Conservation (phyloP, 2,113 vertebrate genomes). For the Pionites leucogaster region DNA sequence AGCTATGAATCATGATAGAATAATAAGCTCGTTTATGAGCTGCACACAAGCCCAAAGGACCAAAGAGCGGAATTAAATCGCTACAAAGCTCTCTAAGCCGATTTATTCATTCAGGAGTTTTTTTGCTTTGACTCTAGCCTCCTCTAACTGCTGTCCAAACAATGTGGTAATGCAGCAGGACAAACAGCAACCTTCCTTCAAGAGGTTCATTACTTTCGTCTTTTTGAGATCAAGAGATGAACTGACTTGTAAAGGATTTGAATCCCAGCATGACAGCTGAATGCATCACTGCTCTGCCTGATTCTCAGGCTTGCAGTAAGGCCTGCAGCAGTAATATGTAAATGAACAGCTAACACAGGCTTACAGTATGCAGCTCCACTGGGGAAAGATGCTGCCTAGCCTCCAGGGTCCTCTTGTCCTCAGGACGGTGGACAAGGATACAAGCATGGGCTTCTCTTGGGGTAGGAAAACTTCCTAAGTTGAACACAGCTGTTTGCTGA, state of each 20-base stretch:
- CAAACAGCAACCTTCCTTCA: slow-evolving; percentile 8
- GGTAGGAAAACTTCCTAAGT: not conserved
- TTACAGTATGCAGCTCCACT: not conserved
- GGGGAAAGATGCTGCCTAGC: not conserved
- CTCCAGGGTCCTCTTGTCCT: not conserved
- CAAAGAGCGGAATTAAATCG: slow-evolving; percentile 53
- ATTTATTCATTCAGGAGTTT: slow-evolving; percentile 49
- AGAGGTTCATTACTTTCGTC: slow-evolving; percentile 4
- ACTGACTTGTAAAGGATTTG: not conserved
- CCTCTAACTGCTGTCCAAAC: not conserved
- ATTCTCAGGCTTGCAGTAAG: not conserved
- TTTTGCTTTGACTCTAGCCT: slow-evolving; percentile 22
- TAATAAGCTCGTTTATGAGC: slow-evolving; percentile 64
- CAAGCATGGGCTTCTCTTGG: not conserved
- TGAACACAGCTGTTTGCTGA: not conserved
- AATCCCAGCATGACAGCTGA: not conserved
- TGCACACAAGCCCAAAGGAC: slow-evolving; percentile 43
- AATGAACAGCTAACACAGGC: not conserved
- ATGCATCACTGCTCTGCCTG: not conserved
- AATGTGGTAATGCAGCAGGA: not conserved
- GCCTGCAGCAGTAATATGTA: not conserved
- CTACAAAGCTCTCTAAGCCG: slow-evolving; percentile 59
- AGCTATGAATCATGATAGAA: slow-evolving; percentile 59
- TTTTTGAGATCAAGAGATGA: slow-evolving; percentile 15
- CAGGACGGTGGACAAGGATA: not conserved